Conservation (phyloP, 2,797 vertebrate species). For the Eospalax fontanierii region DNA sequence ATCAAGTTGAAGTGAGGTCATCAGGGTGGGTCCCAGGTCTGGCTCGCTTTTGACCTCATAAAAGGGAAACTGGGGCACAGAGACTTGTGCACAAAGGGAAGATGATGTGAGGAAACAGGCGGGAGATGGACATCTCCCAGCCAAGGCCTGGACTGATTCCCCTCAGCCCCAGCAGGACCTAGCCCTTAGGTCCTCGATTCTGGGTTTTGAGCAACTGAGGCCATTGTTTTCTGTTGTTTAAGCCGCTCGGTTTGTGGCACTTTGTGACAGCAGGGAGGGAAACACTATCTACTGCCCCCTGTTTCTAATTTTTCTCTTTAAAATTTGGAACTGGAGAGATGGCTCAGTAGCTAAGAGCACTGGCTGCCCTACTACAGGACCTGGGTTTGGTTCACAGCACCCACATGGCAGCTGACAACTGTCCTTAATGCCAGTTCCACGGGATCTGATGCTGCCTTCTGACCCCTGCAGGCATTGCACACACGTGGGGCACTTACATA, state of each 20-base stretch:
- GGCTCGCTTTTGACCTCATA: background rate
- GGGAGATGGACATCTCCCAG: fast-evolving
- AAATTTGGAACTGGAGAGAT: too few species aligned
- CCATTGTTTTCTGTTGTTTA: background rate
- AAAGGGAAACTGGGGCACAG: background rate
- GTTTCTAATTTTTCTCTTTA: too few species aligned
- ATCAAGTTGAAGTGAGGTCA: background rate
- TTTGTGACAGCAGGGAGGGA: background rate
- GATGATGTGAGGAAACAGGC: background rate
- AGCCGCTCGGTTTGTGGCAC: background rate
- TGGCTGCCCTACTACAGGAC: too few species aligned
- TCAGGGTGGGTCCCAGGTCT: background rate
- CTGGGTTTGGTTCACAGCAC: too few species aligned
- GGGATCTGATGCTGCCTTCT: too few species aligned
- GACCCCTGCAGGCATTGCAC: too few species aligned
- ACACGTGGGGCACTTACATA: too few species aligned
- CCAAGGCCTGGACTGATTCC: background rate
- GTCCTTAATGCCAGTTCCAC: too few species aligned
- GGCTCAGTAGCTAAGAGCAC: too few species aligned
- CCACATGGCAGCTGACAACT: too few species aligned
- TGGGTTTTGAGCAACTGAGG: too few species aligned
- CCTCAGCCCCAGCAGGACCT: background rate
- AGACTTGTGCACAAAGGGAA: background rate
- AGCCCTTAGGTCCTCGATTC: background rate
- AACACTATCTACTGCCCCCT: too few species aligned